These are phyloP conservation scores for Drosophila pseudotakahashii DNA, from an alignment of 2,888 invertebrate genomes.

Conservation along the genomic window DNA sequence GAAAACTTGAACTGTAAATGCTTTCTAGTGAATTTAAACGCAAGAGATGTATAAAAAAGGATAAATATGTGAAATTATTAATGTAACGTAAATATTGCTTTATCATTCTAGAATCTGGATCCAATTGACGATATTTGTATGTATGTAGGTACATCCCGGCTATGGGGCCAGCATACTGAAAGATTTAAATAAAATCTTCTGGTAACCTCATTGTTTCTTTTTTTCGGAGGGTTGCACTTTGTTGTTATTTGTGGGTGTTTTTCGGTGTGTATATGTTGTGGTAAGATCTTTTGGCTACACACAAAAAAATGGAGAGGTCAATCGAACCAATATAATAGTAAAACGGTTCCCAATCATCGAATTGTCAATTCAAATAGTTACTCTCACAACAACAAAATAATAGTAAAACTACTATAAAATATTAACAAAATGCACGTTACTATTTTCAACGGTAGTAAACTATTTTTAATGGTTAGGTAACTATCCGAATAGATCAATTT, in stretches of 20 bases:
- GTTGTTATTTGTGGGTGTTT: slow-evolving; percentile 2
- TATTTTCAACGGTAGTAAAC: too few species aligned
- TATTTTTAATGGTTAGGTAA: too few species aligned
- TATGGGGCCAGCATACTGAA: neutral
- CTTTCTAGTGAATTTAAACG: slow-evolving; percentile 27
- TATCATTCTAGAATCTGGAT: slow-evolving; percentile 1
- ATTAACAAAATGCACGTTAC: too few species aligned
- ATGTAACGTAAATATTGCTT: slow-evolving; percentile 6
- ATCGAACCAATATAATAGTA: too few species aligned
- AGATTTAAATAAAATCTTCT: neutral
- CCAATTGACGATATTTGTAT: slow-evolving; percentile 16
- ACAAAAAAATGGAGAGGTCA: too few species aligned
- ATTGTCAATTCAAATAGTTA: too few species aligned
- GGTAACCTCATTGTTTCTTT: slow-evolving; percentile 1
- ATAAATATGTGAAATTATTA: slow-evolving; percentile 22
- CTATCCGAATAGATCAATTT: too few species aligned
- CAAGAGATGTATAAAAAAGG: slow-evolving; percentile 15
- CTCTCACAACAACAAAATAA: too few species aligned
- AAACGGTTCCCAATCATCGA: too few species aligned
- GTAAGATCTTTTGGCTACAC: neutral
- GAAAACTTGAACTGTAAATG: slow-evolving; percentile 13
- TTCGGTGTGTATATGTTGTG: slow-evolving; percentile 2
- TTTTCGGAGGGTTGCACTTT: neutral
- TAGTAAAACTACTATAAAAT: too few species aligned
- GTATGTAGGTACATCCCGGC: neutral